Evolutionary conservation across 2,113 vertebrate species (phyloP).

Genomic region (Brachyistius frenatus): DNA sequence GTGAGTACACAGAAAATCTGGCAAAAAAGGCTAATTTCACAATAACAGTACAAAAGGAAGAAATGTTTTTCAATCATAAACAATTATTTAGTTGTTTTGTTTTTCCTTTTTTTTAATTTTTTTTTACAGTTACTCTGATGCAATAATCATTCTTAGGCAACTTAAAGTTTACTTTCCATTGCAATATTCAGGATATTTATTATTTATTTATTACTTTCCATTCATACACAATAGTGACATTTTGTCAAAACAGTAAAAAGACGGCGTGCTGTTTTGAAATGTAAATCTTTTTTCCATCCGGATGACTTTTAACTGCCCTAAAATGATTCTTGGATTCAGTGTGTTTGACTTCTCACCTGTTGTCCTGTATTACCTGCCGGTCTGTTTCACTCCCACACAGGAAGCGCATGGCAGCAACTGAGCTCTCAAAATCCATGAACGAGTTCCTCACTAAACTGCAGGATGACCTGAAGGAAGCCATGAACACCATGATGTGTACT

Average conservation of each 20-base stretch:
- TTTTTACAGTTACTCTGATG: constrained; percentile 3
- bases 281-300: too few species aligned
- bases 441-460: constrained; percentile 94
- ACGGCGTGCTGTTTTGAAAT: too few species aligned
- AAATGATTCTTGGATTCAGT: too few species aligned
- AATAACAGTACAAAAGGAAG: background rate
- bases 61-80: background rate
- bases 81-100: background rate
- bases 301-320: too few species aligned
- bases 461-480: constrained; percentile 95
- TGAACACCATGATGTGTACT: constrained; percentile 98
- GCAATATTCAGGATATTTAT: background rate
- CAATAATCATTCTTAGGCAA: background rate
- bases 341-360: background rate
- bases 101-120: background rate
- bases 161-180: too few species aligned
- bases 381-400: constrained; percentile 71
- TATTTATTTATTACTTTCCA: background rate
- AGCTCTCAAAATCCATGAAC: constrained; percentile 92
- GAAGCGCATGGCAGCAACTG: constrained; percentile 91
- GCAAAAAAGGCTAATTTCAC: background rate
- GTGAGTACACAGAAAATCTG: constrained; percentile 84
- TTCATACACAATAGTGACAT: background rate
- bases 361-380: background rate
- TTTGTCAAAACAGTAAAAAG: background rate